These are phyloP conservation scores for Pteronotus mesoamericanus DNA, from an alignment of 2,797 vertebrate species.

Conservation along the genomic window DNA sequence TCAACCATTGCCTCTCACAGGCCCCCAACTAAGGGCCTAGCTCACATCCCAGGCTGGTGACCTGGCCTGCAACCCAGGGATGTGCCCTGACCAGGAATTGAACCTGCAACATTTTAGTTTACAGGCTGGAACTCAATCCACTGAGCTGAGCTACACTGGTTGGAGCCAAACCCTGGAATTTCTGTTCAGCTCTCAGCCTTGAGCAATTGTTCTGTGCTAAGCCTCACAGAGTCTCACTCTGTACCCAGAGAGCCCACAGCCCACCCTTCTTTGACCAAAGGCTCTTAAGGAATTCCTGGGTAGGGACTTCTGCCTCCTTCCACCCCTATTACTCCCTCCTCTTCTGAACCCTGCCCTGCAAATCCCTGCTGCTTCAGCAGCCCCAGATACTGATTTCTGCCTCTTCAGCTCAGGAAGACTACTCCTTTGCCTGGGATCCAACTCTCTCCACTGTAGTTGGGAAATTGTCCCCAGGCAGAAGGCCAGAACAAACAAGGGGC, in stretches of 20 bases:
- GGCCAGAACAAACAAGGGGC: neutral
- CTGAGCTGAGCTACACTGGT: no score
- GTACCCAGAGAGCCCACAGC: neutral
- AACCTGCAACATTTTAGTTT: no score
- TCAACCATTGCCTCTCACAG: neutral
- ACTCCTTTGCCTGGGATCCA: neutral
- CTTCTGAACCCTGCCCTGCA: neutral
- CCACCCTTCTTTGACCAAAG: neutral
- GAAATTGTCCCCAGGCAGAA: neutral
- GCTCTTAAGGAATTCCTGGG: neutral
- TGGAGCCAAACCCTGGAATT: no score
- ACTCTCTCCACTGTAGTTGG: neutral
- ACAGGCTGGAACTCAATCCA: no score
- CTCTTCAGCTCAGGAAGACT: neutral
- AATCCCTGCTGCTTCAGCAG: neutral
- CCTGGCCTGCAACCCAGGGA: no score
- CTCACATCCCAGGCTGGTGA: no score
- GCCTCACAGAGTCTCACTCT: neutral
- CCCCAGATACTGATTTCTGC: neutral
- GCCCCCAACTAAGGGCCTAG: no score
- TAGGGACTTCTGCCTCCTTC: neutral
- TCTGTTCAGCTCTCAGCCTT: neutral
- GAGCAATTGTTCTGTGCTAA: neutral
- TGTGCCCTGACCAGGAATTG: no score
- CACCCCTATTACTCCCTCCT: neutral